phyloP scores from a whole-genome alignment of 2,113 vertebrate genomes.

The Cnemophilus loriae region DNA sequence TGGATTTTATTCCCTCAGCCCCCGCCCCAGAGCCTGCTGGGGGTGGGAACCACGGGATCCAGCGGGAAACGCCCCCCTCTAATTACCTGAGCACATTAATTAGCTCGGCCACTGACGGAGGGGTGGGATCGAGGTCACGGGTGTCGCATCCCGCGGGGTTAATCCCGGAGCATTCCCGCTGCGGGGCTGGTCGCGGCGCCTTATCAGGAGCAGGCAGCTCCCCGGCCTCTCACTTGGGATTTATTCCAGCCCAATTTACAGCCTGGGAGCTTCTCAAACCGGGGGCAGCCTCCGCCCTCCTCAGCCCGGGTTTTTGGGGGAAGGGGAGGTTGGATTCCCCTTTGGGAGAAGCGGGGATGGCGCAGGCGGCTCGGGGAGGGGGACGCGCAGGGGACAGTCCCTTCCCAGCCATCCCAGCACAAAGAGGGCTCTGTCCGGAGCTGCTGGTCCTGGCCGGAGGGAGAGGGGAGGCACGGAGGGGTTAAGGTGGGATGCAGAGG shows the following conservation, averaged over 20 bases:
- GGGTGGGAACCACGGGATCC: background rate
- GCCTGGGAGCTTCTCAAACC: background rate
- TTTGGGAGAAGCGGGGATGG: background rate
- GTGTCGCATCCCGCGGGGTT: rapidly evolving
- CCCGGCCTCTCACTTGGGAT: background rate
- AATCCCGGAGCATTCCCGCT: background rate
- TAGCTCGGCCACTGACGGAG: rapidly evolving
- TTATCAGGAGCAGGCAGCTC: background rate
- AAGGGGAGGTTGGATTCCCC: background rate
- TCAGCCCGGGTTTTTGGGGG: rapidly evolving
- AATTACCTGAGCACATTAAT: rapidly evolving
- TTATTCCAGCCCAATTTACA: background rate
- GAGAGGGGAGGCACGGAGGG: background rate
- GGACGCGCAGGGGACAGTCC: background rate
- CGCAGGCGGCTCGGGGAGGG: background rate
- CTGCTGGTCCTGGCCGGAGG: background rate
- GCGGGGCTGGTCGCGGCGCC: rapidly evolving
- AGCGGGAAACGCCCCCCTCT: background rate
- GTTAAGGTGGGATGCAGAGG: background rate
- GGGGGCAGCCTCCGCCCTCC: background rate
- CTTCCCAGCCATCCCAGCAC: background rate
- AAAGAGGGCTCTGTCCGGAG: background rate
- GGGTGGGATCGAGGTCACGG: rapidly evolving
- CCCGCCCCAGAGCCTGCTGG: background rate
- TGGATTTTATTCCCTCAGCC: background rate